phyloP scores from a whole-genome alignment of 1,140 invertebrate genomes.

The Psix sp. region DNA sequence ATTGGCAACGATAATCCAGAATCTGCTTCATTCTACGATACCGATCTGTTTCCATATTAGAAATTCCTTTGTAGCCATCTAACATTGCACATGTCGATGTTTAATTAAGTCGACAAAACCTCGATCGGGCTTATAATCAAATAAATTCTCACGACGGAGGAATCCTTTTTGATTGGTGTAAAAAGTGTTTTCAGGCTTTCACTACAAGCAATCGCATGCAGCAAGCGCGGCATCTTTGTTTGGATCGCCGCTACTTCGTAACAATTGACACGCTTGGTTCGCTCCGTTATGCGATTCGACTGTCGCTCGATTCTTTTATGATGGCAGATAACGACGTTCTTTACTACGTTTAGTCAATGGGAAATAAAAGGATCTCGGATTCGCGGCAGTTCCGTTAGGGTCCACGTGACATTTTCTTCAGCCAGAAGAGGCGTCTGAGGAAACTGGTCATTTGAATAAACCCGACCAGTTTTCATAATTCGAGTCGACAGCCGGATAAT shows the following conservation, averaged over 20 bases:
- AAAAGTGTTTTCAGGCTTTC: slow-evolving; percentile 27
- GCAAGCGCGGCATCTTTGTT: slow-evolving; percentile 1
- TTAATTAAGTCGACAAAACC: slow-evolving; percentile 46
- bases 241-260: slow-evolving; percentile 48
- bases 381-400: slow-evolving; percentile 10
- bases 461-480: slow-evolving; percentile 28
- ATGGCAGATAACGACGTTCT: slow-evolving; percentile 68
- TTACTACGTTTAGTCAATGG: slow-evolving; percentile 56
- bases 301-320: slow-evolving; percentile 52
- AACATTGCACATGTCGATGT: neutral
- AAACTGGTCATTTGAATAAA: slow-evolving; percentile 14
- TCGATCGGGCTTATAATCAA: slow-evolving; percentile 37
- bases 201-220: slow-evolving; percentile 36
- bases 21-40: slow-evolving; percentile 9
- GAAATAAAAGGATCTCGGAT: slow-evolving; percentile 39
- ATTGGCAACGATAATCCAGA: too few species aligned
- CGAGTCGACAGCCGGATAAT: slow-evolving; percentile 22
- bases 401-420: slow-evolving; percentile 19
- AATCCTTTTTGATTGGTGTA: slow-evolving; percentile 14
- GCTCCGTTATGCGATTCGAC: slow-evolving; percentile 57
- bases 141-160: slow-evolving; percentile 48
- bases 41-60: neutral
- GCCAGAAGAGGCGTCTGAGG: neutral
- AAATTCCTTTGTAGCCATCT: slow-evolving; percentile 17
- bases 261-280: slow-evolving; percentile 57